A percentile compares a stretch with the other conserved stretches of the same genome.
Conservation (phyloP, 1,140 invertebrate species). For the Drosophila takahashii region DNA sequence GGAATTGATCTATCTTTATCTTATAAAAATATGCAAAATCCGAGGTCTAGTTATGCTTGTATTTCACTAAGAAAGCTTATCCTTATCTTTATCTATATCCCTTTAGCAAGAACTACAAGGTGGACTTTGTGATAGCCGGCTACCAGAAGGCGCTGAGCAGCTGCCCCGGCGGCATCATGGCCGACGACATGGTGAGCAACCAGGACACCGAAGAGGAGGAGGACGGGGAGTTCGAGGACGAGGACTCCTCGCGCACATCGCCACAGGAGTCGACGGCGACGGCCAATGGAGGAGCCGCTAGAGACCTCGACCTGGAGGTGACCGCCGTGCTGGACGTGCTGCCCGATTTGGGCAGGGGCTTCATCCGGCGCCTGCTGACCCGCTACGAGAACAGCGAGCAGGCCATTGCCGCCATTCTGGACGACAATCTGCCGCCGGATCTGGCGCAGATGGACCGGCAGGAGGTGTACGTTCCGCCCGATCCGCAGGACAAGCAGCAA, state of each 20-base stretch:
- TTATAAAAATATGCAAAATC: too few species aligned
- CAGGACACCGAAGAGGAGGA: slow-evolving; percentile 37
- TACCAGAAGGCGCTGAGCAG: slow-evolving; percentile 61
- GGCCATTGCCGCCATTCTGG: slow-evolving; percentile 93
- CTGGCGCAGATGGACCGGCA: slow-evolving; percentile 85
- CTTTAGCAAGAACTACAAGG: slow-evolving; percentile 87
- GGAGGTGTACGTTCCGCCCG: slow-evolving; percentile 85
- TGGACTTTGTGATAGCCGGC: slow-evolving; percentile 82
- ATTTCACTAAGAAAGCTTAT: too few species aligned
- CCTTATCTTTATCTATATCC: not conserved
- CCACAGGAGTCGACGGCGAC: slow-evolving; percentile 11
- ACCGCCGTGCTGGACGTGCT: slow-evolving; percentile 88
- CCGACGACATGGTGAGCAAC: slow-evolving; percentile 41
- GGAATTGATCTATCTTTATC: too few species aligned
- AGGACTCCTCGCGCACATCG: slow-evolving; percentile 3
- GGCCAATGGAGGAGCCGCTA: slow-evolving; percentile 23
- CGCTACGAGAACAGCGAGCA: slow-evolving; percentile 90
- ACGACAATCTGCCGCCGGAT: slow-evolving; percentile 88
- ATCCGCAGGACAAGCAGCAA: slow-evolving; percentile 86
- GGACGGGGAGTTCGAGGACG: slow-evolving; percentile 9
- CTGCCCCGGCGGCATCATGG: slow-evolving; percentile 53
- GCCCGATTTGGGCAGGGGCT: slow-evolving; percentile 91
- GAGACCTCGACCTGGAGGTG: slow-evolving; percentile 77
- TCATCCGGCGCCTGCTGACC: slow-evolving; percentile 89
- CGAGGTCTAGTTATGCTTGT: too few species aligned